A percentile compares a stretch with the other conserved stretches of the same genome.
Conservation (phyloP, 2,888 invertebrate genomes). For the Uropetala carovei region DNA sequence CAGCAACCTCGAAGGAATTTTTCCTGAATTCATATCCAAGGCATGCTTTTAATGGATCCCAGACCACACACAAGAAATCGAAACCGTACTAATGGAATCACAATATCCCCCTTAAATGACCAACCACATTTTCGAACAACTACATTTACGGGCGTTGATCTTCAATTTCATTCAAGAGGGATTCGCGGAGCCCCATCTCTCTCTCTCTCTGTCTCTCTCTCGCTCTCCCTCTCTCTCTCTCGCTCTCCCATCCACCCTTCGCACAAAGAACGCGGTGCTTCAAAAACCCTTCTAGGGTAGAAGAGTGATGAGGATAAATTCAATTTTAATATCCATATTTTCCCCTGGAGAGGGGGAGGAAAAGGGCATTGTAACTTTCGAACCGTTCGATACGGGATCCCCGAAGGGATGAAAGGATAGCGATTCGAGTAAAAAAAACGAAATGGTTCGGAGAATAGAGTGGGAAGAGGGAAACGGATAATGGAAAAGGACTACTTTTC, state of each 20-base stretch:
- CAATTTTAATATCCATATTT: conserved; percentile 58
- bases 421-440: background rate
- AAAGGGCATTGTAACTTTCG: conserved; percentile 36
- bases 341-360: background rate
- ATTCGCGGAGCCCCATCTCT: background rate
- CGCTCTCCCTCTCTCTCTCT: background rate
- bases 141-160: background rate
- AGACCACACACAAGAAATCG: background rate
- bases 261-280: conserved; percentile 17
- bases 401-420: background rate
- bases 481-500: background rate
- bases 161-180: background rate
- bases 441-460: background rate
- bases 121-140: conserved; percentile 11
- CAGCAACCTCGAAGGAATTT: background rate
- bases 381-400: background rate
- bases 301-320: conserved; percentile 55
- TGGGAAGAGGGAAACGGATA: background rate
- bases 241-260: background rate
- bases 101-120: background rate
- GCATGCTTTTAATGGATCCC: background rate
- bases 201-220: background rate
- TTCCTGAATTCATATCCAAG: background rate
- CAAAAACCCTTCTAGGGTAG: conserved; percentile 35
- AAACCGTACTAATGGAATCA: background rate